Evolutionary conservation across 2,888 invertebrate genomes (phyloP), one percentile per base, ranked within the genome.

Genomic region (Apotomis turbidana): DNA sequence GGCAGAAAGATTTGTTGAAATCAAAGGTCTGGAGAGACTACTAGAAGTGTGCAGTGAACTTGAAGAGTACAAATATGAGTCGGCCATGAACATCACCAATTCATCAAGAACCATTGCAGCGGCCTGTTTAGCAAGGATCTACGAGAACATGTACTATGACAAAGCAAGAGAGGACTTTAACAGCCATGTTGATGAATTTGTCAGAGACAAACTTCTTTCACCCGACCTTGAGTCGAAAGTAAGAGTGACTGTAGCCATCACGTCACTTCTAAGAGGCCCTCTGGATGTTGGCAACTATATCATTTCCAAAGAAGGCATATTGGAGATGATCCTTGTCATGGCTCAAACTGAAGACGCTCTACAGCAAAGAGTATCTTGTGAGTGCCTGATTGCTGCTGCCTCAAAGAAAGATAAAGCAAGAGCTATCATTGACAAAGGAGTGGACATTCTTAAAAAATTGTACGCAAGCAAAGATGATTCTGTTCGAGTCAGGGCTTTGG

Each of bases 241-340:
- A 0, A 95, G 98, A 77, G 97, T 97, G 0, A 96, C 96, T 27
- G 97, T 98, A 13, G 96, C 98, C 1, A 96, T 99, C 70, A 98
- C 99, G 61, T 96, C 98, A 4, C 90, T 99, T 69, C 93, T 99
- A 5, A 94, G 97, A 84, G 99, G 99, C 9, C 98, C 99, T 0
- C 89, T 98, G 62, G 99, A 99, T 86, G 97, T 98, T 58, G 99
- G 99, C 13, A 98, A 98, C 82, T 95, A 95, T 77, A 94, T 97
- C 68, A 94, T 98, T 68, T 96, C 96, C 5, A 95, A 96, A 80
- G 96, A 96, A 78, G 98, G 98, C 46, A 97, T 99, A 74, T 94
- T 99, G 80, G 97, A 98, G 88, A 98, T 99, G 97, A 98, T 99
- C 87, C 92, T 99, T 46, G 97, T 97, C 5, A 98, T 99, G 98